These are phyloP conservation scores for Tokudaia tokunoshimensis DNA, from an alignment of 2,797 vertebrate genomes.

Conservation along the genomic window DNA sequence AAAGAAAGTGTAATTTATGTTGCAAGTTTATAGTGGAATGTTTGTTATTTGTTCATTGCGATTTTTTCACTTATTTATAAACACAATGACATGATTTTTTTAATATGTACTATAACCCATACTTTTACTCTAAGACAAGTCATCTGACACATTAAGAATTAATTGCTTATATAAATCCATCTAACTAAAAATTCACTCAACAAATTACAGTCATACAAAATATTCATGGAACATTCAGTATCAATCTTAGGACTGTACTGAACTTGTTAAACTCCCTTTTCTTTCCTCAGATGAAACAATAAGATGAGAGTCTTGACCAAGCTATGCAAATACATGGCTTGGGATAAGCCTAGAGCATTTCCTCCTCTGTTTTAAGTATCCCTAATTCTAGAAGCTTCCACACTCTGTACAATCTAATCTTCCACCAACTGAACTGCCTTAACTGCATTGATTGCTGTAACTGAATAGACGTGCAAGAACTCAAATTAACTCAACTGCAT, in stretches of 20 bases:
- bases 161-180: background rate
- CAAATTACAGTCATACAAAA: background rate
- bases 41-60: constrained; percentile 9
- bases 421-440: background rate
- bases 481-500: background rate
- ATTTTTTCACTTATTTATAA: background rate
- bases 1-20: constrained; percentile 4
- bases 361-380: background rate
- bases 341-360: background rate
- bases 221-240: background rate
- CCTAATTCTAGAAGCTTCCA: background rate
- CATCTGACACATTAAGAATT: background rate
- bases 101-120: background rate
- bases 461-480: background rate
- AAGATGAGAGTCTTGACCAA: background rate
- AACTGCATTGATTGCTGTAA: background rate
- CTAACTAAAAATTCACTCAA: background rate
- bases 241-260: background rate
- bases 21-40: constrained; percentile 16
- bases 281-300: background rate
- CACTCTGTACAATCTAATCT: background rate
- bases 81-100: background rate
- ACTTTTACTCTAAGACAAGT: background rate
- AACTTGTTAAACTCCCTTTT: background rate
- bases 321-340: background rate